Conservation (phyloP, 2,113 vertebrate genomes). For the Microtus pennsylvanicus region DNA sequence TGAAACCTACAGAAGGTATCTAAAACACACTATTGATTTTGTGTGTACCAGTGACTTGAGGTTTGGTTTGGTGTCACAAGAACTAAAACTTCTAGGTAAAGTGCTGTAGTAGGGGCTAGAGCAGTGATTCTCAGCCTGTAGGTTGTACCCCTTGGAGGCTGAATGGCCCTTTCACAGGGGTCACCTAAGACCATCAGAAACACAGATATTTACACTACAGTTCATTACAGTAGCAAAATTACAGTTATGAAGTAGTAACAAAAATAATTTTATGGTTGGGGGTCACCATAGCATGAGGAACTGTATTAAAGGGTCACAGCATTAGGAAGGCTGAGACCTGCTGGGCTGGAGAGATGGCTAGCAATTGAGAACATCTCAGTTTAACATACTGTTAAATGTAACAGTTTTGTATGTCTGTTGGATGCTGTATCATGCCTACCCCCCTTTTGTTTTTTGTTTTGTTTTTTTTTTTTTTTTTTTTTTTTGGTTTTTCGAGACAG, state of each 20-base stretch:
- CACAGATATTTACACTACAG: not conserved
- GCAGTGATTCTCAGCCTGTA: not conserved
- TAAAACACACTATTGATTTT: conserved; percentile 41
- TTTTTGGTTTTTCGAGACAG: too few species aligned
- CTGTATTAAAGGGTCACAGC: not conserved
- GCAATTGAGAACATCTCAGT: conserved; percentile 29
- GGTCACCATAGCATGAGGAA: too few species aligned
- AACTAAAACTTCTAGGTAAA: conserved; percentile 7
- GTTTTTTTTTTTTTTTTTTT: too few species aligned
- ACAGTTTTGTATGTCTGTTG: not conserved
- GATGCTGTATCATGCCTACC: not conserved
- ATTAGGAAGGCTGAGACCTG: not conserved
- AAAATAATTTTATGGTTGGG: too few species aligned
- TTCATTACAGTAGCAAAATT: not conserved
- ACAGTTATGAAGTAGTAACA: not conserved
- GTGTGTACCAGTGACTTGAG: conserved; percentile 3
- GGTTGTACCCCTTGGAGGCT: too few species aligned
- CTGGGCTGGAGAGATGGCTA: not conserved
- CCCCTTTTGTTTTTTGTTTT: not conserved
- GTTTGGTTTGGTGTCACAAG: conserved; percentile 49
- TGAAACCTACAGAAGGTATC: conserved; percentile 15
- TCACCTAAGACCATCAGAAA: not conserved
- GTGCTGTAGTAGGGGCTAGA: not conserved
- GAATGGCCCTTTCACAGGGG: not conserved
- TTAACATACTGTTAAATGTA: not conserved